phyloP scores from a whole-genome alignment of 2,888 invertebrate species.

The Drosophila putrida region DNA sequence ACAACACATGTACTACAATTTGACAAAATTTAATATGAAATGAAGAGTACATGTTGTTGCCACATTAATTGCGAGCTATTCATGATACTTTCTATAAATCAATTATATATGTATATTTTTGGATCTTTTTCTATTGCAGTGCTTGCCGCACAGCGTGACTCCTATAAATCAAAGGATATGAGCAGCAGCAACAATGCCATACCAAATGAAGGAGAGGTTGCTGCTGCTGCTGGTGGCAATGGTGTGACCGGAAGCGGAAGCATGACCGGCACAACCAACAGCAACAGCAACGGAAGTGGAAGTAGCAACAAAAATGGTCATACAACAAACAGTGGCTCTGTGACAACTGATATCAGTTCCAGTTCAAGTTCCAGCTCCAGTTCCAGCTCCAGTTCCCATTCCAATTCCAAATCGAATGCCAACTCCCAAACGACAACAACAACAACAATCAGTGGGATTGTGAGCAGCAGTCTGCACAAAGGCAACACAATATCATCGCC shows the following conservation, averaged over 20 bases:
- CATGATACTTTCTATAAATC: conserved; percentile 1
- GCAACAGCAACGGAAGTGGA: conserved; percentile 66
- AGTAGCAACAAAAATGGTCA: conserved; percentile 67
- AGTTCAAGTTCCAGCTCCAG: conserved; percentile 31
- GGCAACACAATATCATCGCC: conserved; percentile 55
- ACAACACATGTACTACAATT: conserved; percentile 9
- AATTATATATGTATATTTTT: conserved; percentile 4
- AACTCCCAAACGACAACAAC: conserved; percentile 28
- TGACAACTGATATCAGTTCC: conserved; percentile 66
- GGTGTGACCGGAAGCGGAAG: conserved; percentile 67
- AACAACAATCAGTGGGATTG: conserved; percentile 51
- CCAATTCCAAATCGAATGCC: conserved; percentile 18
- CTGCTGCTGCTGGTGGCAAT: conserved; percentile 32
- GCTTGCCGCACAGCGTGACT: conserved; percentile 84
- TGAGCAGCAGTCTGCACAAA: conserved; percentile 71
- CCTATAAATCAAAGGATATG: conserved; percentile 83
- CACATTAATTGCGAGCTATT: conserved; percentile 8
- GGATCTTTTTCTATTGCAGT: conserved; percentile 60
- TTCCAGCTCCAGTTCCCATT: conserved; percentile 25
- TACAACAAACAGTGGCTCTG: conserved; percentile 29
- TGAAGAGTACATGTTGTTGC: conserved; percentile 11
- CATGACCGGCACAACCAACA: conserved; percentile 49
- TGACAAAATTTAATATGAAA: conserved; percentile 24
- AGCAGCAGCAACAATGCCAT: conserved; percentile 80
- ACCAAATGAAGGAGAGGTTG: conserved; percentile 60